Evolutionary conservation across 2,797 vertebrate genomes (phyloP).

Genomic region (Oreortyx pictus): DNA sequence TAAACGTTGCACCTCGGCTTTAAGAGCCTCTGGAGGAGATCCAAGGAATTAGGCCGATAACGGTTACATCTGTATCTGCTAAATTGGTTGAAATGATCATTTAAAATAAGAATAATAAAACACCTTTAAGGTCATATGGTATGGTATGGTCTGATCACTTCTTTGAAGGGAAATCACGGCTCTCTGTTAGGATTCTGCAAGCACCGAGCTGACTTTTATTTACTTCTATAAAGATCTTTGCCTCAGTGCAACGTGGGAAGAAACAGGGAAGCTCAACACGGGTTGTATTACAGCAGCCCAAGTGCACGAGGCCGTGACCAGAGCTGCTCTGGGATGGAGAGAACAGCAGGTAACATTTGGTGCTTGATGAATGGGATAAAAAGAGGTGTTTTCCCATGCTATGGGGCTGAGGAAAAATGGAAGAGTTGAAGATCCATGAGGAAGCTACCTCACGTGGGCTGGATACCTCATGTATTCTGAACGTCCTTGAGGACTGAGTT

Average conservation of each 20-base stretch:
- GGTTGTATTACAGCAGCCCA: background rate
- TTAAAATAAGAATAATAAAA: slow-evolving; percentile 71
- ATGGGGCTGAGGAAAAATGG: background rate
- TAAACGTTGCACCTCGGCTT: slow-evolving; percentile 63
- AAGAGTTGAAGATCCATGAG: fast-evolving
- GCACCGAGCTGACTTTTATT: background rate
- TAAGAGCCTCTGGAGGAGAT: slow-evolving; percentile 67
- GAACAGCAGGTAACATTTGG: background rate
- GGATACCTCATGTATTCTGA: too few relatives aligned
- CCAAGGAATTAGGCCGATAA: slow-evolving; percentile 63
- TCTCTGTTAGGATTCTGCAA: background rate
- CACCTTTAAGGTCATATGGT: slow-evolving; percentile 41
- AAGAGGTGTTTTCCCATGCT: fast-evolving
- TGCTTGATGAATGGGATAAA: fast-evolving
- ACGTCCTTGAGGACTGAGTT: too few relatives aligned
- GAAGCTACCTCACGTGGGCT: too few relatives aligned
- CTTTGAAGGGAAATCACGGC: background rate
- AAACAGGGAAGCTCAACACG: fast-evolving
- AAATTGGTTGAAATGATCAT: slow-evolving; percentile 63
- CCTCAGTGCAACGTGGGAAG: fast-evolving
- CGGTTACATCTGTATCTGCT: slow-evolving; percentile 68
- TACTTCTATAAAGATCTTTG: background rate
- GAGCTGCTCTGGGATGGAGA: background rate
- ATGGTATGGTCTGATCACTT: background rate
- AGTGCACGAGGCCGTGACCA: background rate